Evolutionary conservation across 2,888 invertebrate genomes (phyloP).

Genomic region (Neoscelio sp.): DNA sequence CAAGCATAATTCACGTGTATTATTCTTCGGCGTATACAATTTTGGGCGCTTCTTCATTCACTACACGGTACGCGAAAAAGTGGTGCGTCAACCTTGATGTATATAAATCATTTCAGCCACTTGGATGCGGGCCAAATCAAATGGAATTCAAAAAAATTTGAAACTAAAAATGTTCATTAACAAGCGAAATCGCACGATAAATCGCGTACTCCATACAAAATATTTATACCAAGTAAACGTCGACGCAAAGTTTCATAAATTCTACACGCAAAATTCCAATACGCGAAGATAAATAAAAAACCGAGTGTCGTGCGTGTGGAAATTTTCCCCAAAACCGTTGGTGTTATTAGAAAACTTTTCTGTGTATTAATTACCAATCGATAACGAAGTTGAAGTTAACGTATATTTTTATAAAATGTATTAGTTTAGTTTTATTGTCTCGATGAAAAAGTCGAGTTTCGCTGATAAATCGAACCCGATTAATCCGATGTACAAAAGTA

Average conservation of each 20-base stretch:
- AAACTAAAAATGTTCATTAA: slow-evolving; percentile 61
- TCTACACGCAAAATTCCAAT: no score
- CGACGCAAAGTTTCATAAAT: no score
- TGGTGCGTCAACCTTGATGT: slow-evolving; percentile 66
- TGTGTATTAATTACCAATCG: no score
- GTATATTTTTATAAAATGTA: neutral
- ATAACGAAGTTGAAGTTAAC: no score
- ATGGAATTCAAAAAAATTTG: slow-evolving; percentile 40
- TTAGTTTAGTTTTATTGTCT: neutral
- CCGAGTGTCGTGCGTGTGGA: no score
- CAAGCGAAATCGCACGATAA: slow-evolving; percentile 29
- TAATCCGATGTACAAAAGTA: neutral
- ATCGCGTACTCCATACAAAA: no score
- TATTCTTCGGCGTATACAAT: slow-evolving; percentile 19
- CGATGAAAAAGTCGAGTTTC: no score
- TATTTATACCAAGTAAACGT: slow-evolving; percentile 9
- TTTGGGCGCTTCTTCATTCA: slow-evolving; percentile 50
- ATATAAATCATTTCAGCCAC: slow-evolving; percentile 54
- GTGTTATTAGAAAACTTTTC: no score
- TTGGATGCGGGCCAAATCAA: slow-evolving; percentile 44
- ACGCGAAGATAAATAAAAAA: no score
- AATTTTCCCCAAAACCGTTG: no score
- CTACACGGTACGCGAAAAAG: slow-evolving; percentile 50
- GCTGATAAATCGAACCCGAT: no score
- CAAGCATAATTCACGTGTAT: neutral